These are phyloP conservation scores for Mionectes olivaceus DNA, from an alignment of 2,797 vertebrate genomes.

Conservation along the genomic window DNA sequence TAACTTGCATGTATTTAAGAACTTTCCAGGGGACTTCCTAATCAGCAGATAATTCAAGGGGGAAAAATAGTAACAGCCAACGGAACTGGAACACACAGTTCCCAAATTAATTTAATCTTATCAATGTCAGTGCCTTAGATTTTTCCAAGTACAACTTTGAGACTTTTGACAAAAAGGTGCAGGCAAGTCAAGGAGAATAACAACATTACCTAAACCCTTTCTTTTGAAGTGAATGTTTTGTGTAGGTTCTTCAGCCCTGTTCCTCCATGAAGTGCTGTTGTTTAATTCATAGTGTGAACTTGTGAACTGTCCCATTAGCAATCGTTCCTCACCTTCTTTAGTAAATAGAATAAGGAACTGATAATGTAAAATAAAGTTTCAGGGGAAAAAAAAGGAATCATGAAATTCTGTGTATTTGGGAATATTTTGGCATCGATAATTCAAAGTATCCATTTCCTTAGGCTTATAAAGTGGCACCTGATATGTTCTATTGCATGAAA, in stretches of 20 bases:
- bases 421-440: too few relatives aligned
- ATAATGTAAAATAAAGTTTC: background rate
- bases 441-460: slow-evolving; percentile 16
- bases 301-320: background rate
- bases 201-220: background rate
- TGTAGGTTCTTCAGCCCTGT: background rate
- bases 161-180: background rate
- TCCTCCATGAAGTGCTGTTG: background rate
- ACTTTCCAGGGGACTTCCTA: background rate
- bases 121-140: slow-evolving; percentile 1
- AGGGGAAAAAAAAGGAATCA: background rate
- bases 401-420: background rate
- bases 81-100: slow-evolving; percentile 27
- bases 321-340: background rate
- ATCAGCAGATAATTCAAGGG: background rate
- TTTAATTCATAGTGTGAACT: background rate
- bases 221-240: background rate
- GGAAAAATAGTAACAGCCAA: slow-evolving; percentile 17
- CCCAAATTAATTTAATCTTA: slow-evolving; percentile 39
- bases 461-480: slow-evolving; percentile 84
- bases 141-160: background rate
- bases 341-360: background rate
- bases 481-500: slow-evolving; percentile 90
- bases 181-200: slow-evolving; percentile 4
- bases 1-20: background rate